phyloP scores from a whole-genome alignment of 1,140 invertebrate genomes.

The Diabrotica undecimpunctata region DNA sequence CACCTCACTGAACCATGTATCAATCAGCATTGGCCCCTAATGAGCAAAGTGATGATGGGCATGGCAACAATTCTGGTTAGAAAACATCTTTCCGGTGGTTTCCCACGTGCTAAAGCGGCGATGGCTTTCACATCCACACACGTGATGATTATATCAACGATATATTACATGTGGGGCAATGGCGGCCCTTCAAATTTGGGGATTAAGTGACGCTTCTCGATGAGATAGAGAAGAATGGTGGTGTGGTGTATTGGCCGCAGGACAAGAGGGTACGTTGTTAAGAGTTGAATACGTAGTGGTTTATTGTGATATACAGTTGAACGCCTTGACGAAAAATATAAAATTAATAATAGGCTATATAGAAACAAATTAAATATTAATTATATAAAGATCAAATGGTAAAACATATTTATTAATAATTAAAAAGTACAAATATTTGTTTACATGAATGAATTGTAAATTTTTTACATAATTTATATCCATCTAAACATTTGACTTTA shows the following conservation, averaged over 20 bases:
- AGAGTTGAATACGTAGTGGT: not conserved
- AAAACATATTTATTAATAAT: too few species aligned
- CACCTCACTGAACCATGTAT: not conserved
- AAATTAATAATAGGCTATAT: too few species aligned
- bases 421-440: too few species aligned
- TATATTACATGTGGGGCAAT: not conserved
- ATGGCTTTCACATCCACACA: not conserved
- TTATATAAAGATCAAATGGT: too few species aligned
- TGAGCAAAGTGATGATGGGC: not conserved
- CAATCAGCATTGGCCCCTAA: not conserved
- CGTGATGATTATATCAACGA: slow-evolving; percentile 1
- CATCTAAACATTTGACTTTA: too few species aligned
- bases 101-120: not conserved
- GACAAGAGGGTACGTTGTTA: not conserved
- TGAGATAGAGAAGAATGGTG: not conserved
- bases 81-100: not conserved
- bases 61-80: not conserved
- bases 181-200: not conserved
- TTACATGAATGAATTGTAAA: too few species aligned
- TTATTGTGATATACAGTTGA: not conserved
- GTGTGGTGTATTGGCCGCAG: not conserved
- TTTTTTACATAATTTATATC: too few species aligned
- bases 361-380: too few species aligned
- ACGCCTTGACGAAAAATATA: too few species aligned
- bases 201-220: not conserved